These are phyloP conservation scores for Valencia hispanica DNA, from an alignment of 2,797 vertebrate genomes.

Conservation along the genomic window DNA sequence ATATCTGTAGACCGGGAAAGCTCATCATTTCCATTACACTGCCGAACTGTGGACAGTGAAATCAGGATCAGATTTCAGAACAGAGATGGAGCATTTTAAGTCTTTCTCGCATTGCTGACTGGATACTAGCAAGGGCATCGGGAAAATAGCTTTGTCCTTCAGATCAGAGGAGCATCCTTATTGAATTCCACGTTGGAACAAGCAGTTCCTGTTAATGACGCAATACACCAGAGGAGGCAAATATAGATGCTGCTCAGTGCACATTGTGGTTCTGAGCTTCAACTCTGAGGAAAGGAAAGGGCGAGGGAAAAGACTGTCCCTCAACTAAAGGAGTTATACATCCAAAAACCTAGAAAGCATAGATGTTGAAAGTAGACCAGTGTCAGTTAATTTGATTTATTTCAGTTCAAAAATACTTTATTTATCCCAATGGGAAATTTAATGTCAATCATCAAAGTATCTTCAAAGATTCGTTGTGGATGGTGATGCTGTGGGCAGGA, in stretches of 20 bases:
- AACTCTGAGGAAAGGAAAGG: constrained; percentile 20
- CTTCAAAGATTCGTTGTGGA: too few species aligned
- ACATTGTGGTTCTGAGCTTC: constrained; percentile 12
- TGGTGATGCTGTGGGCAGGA: too few species aligned
- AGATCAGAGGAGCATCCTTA: constrained; percentile 52
- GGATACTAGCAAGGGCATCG: constrained; percentile 64
- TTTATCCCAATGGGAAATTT: not conserved
- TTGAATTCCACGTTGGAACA: constrained; percentile 51
- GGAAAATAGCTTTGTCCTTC: constrained; percentile 66
- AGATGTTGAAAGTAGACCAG: not conserved
- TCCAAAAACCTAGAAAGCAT: not conserved
- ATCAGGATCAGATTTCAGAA: constrained; percentile 33
- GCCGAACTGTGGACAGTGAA: constrained; percentile 56
- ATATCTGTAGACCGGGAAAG: constrained; percentile 45
- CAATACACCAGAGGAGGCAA: constrained; percentile 42
- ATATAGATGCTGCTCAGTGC: constrained; percentile 21
- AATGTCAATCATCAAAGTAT: not conserved
- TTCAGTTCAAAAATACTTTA: not conserved
- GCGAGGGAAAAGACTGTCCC: constrained; percentile 11
- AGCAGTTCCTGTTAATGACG: constrained; percentile 41
- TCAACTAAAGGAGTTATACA: not conserved
- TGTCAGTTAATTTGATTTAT: too few species aligned
- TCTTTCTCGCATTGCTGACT: constrained; percentile 38
- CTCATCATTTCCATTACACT: constrained; percentile 45
- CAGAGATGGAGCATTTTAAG: constrained; percentile 51